Conservation (phyloP, 2,113 vertebrate genomes). For the Thamnophis sirtalis region DNA sequence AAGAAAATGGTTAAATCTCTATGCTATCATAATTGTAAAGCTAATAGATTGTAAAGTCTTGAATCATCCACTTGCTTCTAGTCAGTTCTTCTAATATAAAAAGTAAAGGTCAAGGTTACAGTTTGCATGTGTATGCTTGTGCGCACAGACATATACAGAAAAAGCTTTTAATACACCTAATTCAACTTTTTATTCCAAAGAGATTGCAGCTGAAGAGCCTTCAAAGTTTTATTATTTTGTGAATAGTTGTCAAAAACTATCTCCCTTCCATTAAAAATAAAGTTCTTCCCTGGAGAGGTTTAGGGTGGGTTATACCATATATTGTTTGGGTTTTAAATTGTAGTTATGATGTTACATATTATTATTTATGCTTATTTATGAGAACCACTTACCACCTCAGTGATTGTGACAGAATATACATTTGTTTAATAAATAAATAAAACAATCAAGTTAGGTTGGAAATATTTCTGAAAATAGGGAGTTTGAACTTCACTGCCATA, state of each 20-base stretch:
- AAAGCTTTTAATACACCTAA: background rate
- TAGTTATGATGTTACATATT: background rate
- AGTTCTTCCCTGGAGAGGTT: background rate
- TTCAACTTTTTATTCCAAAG: background rate
- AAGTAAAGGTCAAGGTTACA: background rate
- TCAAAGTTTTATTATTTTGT: background rate
- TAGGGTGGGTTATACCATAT: background rate
- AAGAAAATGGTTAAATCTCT: background rate
- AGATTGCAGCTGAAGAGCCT: background rate
- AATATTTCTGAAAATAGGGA: background rate
- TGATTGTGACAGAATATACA: background rate
- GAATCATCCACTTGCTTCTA: background rate
- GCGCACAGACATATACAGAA: background rate
- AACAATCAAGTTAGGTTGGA: background rate
- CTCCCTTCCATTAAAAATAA: background rate
- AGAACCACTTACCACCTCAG: background rate
- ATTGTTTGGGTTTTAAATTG: background rate
- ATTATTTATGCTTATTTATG: background rate
- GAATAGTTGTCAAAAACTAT: background rate
- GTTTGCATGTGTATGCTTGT: background rate
- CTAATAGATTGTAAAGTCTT: background rate
- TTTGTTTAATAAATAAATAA: background rate
- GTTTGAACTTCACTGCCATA: background rate
- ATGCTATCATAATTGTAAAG: background rate
- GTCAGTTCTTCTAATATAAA: background rate